phyloP scores from a whole-genome alignment of 2,113 vertebrate species.

The Ciconia stormi region DNA sequence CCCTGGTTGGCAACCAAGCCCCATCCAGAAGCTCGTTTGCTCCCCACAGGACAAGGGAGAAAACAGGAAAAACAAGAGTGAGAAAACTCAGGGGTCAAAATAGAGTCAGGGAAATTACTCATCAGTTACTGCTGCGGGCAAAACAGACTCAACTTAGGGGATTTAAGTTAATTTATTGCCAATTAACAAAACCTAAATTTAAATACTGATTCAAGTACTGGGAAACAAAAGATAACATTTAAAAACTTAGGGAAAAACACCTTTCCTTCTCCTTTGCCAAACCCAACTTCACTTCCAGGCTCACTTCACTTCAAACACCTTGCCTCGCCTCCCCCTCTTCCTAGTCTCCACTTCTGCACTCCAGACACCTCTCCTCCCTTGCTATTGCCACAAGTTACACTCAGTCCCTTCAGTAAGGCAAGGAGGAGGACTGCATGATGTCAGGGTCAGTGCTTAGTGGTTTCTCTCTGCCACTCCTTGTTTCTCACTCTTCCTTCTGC shows the following conservation, averaged over 20 bases:
- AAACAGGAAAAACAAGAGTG: not conserved
- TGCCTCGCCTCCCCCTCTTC: rapidly evolving
- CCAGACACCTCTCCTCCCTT: not conserved
- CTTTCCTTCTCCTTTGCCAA: not conserved
- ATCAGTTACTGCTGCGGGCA: not conserved
- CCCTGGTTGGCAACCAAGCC: not conserved
- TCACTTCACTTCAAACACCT: not conserved
- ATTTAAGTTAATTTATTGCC: not conserved
- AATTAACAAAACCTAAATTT: not conserved
- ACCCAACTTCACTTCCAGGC: not conserved
- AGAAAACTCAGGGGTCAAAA: not conserved
- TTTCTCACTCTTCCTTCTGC: not conserved
- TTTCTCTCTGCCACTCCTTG: not conserved
- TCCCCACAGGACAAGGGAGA: not conserved
- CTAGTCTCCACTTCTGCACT: not conserved
- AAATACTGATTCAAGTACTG: not conserved
- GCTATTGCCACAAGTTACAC: not conserved
- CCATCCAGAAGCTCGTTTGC: not conserved
- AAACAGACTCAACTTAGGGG: not conserved
- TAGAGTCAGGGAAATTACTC: not conserved
- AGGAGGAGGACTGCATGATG: not conserved
- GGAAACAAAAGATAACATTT: not conserved
- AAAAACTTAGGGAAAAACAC: not conserved
- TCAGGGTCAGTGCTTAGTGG: not conserved
- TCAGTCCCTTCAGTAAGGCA: not conserved